Percentiles rank a stretch among this genome's conserved stretches.
Conservation (phyloP, 2,113 vertebrate genomes). For the Poecile atricapillus region DNA sequence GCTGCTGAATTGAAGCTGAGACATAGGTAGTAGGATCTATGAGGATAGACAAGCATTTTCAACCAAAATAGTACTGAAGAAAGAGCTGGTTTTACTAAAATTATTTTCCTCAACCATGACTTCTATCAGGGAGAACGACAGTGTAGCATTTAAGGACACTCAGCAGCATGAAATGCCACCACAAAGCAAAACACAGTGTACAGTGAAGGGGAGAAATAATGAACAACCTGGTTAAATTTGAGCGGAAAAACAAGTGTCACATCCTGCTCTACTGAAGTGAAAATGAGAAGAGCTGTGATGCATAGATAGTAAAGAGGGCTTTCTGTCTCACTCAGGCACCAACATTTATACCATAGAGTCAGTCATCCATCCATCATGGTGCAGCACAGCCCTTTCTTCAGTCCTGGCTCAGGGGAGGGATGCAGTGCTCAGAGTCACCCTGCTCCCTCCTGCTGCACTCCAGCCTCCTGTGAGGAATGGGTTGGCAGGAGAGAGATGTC, state of each 20-base stretch:
- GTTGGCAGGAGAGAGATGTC: not conserved
- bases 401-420: not conserved
- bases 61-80: not conserved
- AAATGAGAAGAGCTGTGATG: not conserved
- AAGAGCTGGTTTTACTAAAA: not conserved
- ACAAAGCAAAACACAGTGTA: not conserved
- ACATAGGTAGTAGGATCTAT: not conserved
- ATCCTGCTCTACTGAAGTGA: not conserved
- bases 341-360: rapidly evolving
- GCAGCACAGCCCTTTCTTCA: not conserved
- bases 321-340: not conserved
- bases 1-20: not conserved
- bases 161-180: not conserved
- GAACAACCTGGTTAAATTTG: not conserved
- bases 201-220: not conserved
- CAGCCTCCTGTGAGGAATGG: rapidly evolving
- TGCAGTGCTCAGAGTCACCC: rapidly evolving
- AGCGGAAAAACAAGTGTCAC: not conserved
- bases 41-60: not conserved
- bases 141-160: not conserved
- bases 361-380: rapidly evolving
- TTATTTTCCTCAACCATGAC: not conserved
- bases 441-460: not conserved
- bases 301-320: not conserved
- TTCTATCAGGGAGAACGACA: not conserved